A percentile compares a stretch with the other conserved stretches of the same genome.
Evolutionary conservation across 2,797 vertebrate species (phyloP).

Genomic region (Epinephelus awoara): DNA sequence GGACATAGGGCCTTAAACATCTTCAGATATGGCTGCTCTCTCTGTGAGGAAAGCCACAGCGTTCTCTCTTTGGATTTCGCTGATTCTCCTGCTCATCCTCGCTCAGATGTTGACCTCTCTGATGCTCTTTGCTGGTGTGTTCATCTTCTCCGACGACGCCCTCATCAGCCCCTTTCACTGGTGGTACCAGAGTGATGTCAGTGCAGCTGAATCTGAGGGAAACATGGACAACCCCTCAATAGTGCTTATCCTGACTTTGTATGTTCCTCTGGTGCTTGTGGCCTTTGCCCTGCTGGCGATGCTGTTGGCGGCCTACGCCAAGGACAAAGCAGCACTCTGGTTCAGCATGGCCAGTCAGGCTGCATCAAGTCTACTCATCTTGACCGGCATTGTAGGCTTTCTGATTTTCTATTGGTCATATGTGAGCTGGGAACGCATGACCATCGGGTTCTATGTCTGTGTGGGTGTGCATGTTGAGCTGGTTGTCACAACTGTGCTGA

Average conservation of each 20-base stretch:
- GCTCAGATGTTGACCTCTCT: slow-evolving; percentile 39
- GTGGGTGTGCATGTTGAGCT: slow-evolving; percentile 47
- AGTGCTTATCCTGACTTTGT: slow-evolving; percentile 23
- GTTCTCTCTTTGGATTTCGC: background rate
- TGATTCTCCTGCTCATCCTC: slow-evolving; percentile 54
- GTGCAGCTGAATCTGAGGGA: background rate
- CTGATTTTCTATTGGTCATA: slow-evolving; percentile 4
- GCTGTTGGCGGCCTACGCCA: slow-evolving; percentile 34
- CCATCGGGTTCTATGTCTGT: slow-evolving; percentile 43
- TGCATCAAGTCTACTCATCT: slow-evolving; percentile 27
- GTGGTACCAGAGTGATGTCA: background rate
- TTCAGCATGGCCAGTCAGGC: slow-evolving; percentile 47
- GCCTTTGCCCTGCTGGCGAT: slow-evolving; percentile 61
- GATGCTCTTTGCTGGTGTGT: slow-evolving; percentile 33
- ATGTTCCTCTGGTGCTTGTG: slow-evolving; percentile 53
- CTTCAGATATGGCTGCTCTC: background rate
- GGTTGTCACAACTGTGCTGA: slow-evolving; percentile 30
- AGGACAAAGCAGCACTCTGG: slow-evolving; percentile 41
- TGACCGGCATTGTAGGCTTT: slow-evolving; percentile 38
- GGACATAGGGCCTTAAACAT: background rate
- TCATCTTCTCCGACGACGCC: slow-evolving; percentile 36
- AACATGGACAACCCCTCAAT: background rate
- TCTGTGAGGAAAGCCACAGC: background rate
- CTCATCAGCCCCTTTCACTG: slow-evolving; percentile 46
- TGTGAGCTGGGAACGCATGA: slow-evolving; percentile 40